Evolutionary conservation across 1,140 invertebrate species (phyloP), one percentile per base, ranked within the genome.

Genomic region (Drosophila sturtevanti): DNA sequence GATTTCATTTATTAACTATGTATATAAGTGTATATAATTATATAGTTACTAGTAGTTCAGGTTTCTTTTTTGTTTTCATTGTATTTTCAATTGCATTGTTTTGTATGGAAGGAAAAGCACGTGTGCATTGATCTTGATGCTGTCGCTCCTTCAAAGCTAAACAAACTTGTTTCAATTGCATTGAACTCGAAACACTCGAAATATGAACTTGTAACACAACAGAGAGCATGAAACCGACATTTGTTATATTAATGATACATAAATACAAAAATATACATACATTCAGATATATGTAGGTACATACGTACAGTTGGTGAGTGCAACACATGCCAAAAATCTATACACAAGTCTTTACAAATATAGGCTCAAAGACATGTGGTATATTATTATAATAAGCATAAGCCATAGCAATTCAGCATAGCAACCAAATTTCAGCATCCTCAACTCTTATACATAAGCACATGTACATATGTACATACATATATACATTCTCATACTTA

Each of bases 111-210:
- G 68, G 70, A 5, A 9, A 21, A 74, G 48, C 64, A 58, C 52
- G 52, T 68, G 51, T 72, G 58, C 41, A 72, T 78, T 66, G 72
- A 69, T 72, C 34, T 63, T 60, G 51, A 16, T 6, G 37, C n/a
- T 65, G 67, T 48, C 52, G 21, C 72, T 63, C 68, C 68, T 77
- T 59, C 68, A 77, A 6, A 31, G 71, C 59, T 11, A 44, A 55
- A 63, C 52, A 72, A 65, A 86, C 82, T 71, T 66, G 82, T 77
- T 86, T 77, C 38, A 72, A 66, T 77, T 71, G 44, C 82, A 86
- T 75, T 81, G 82, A 86, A 86, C 79, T 81, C 59, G 44, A 16
- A 16, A 52, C 31, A 55, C 4, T 48, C 16, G n/a, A 44, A 21
- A 9, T 34, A 41, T 69, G 66, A 76, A 60, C 65, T 75, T 75